Percentiles rank a stretch among this genome's conserved stretches.
phyloP scores from a whole-genome alignment of 2,888 invertebrate genomes.

The Pachymerium ferrugineum region DNA sequence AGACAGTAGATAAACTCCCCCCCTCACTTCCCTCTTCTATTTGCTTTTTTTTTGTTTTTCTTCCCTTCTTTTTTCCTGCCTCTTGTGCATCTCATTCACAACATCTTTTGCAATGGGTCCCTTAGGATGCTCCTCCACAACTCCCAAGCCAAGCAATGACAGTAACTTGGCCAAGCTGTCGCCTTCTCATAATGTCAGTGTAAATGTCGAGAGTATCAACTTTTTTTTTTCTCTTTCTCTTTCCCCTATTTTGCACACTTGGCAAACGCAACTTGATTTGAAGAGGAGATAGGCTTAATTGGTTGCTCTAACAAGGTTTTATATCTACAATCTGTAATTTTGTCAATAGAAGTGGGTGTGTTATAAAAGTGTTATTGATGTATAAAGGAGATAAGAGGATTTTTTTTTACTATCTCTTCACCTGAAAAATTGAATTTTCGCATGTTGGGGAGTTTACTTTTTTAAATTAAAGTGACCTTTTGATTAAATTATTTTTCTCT shows the following conservation, averaged over 20 bases:
- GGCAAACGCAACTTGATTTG: neutral
- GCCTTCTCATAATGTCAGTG: constrained; percentile 13
- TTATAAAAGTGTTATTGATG: too few species aligned
- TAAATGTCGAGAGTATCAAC: neutral
- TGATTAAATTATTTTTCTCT: too few species aligned
- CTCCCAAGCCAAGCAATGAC: neutral
- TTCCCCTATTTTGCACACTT: neutral
- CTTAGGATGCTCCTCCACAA: neutral
- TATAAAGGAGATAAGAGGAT: too few species aligned
- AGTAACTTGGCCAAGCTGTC: constrained; percentile 9
- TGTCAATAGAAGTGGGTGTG: too few species aligned
- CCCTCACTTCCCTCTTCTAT: neutral
- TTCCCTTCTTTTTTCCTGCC: too few species aligned
- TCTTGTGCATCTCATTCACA: constrained; percentile 7
- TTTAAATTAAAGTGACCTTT: too few species aligned
- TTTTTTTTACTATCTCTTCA: too few species aligned
- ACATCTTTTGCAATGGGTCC: neutral
- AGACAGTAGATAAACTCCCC: neutral
- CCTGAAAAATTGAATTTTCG: too few species aligned
- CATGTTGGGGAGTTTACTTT: too few species aligned
- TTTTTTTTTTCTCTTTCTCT: neutral
- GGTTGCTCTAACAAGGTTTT: constrained; percentile 2
- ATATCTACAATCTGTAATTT: neutral
- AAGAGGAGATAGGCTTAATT: neutral
- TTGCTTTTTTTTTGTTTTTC: neutral